Evolutionary conservation across 2,888 invertebrate species (phyloP).

Genomic region (Stenchaetothrips biformis): DNA sequence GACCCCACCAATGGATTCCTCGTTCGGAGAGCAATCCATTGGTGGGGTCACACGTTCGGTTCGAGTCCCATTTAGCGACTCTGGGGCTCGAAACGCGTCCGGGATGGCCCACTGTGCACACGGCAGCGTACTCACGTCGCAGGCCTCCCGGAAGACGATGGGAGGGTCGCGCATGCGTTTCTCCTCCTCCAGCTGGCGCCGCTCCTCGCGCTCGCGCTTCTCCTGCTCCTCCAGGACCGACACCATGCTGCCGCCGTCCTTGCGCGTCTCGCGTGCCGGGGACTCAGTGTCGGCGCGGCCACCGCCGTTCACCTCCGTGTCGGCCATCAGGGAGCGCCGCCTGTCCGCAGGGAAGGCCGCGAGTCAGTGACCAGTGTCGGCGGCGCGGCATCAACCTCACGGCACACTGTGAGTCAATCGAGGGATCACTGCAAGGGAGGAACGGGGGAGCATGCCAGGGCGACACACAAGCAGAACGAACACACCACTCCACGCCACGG

Average conservation of each 20-base stretch:
- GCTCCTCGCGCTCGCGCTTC: slow-evolving; percentile 54
- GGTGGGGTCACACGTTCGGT: too few relatives aligned
- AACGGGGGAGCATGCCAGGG: too few relatives aligned
- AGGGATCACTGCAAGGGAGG: too few relatives aligned
- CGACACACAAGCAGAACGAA: too few relatives aligned
- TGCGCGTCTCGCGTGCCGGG: slow-evolving; percentile 42
- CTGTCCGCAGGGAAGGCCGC: slow-evolving; percentile 32
- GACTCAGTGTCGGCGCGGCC: slow-evolving; percentile 46
- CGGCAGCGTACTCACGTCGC: slow-evolving; percentile 68
- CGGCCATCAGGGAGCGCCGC: slow-evolving; percentile 39
- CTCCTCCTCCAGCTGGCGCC: slow-evolving; percentile 62
- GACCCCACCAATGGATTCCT: too few relatives aligned
- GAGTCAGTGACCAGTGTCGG: background rate
- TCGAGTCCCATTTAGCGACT: too few relatives aligned
- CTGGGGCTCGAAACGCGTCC: too few relatives aligned
- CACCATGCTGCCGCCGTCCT: slow-evolving; percentile 33
- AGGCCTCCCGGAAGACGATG: slow-evolving; percentile 64
- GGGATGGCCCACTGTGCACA: too few relatives aligned
- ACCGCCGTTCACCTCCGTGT: slow-evolving; percentile 44
- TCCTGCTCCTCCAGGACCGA: slow-evolving; percentile 45
- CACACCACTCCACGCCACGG: too few relatives aligned
- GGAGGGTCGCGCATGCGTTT: slow-evolving; percentile 73
- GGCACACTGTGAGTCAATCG: too few relatives aligned
- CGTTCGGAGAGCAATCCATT: too few relatives aligned
- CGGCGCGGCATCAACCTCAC: too few relatives aligned